Conservation (phyloP, 2,113 vertebrate genomes). For the Peromyscus californicus region DNA sequence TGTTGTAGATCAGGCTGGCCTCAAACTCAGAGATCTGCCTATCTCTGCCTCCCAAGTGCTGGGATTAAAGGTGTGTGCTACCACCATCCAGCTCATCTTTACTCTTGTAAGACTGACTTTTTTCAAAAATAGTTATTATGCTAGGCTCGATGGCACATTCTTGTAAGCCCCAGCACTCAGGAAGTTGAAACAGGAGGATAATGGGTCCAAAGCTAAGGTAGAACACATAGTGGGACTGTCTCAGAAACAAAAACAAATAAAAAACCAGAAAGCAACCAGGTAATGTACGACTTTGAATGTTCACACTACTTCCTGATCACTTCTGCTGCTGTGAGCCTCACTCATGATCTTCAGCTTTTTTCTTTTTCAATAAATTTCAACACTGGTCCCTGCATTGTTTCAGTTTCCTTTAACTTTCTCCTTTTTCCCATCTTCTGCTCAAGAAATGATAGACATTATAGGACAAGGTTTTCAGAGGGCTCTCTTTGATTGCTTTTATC, state of each 20-base stretch:
- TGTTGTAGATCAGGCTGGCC: no score
- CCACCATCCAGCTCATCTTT: not conserved
- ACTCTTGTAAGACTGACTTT: not conserved
- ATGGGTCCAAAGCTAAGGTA: no score
- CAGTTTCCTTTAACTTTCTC: not conserved
- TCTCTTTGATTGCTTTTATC: not conserved
- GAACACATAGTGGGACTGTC: not conserved
- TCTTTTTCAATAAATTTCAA: not conserved
- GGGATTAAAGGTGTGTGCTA: no score
- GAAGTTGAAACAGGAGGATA: not conserved
- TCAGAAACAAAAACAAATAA: not conserved
- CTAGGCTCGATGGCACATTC: not conserved
- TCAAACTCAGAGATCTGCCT: no score
- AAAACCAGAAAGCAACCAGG: not conserved
- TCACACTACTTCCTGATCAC: not conserved
- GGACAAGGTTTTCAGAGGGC: not conserved
- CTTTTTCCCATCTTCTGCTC: not conserved
- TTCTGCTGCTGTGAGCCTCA: not conserved
- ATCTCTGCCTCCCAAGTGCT: no score
- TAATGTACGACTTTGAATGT: not conserved
- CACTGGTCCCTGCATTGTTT: not conserved
- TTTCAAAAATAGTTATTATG: not conserved
- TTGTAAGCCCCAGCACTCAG: not conserved
- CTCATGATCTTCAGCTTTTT: not conserved
- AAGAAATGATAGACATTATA: not conserved